Conservation (phyloP, 2,797 vertebrate genomes). For the Eulemur rubriventer region DNA sequence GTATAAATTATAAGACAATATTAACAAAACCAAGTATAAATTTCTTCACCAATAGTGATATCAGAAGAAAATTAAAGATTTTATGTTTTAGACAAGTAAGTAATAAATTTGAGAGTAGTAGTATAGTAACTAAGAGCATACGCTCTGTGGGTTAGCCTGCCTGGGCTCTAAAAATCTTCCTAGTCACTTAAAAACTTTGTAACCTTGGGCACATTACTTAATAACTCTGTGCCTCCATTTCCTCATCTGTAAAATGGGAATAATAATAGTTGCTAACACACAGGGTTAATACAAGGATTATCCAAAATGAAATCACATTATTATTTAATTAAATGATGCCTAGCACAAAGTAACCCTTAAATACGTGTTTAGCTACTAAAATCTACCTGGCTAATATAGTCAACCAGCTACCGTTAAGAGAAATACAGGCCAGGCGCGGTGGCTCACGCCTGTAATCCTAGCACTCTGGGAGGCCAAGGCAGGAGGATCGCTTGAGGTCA, state of each 20-base stretch:
- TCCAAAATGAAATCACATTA: conserved; percentile 21
- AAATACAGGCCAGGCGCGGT: neutral
- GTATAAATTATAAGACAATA: conserved; percentile 5
- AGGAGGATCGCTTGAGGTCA: no score
- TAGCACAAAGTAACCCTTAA: conserved; percentile 37
- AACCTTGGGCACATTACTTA: neutral
- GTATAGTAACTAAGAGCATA: neutral
- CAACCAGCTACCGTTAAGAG: conserved; percentile 22
- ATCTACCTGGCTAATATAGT: neutral
- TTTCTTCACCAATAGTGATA: conserved; percentile 17
- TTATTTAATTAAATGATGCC: conserved; percentile 39
- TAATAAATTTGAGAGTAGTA: conserved; percentile 16
- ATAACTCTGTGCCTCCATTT: neutral
- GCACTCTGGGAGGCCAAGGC: no score
- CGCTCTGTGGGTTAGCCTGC: neutral
- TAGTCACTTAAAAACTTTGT: neutral
- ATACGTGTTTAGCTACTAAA: conserved; percentile 47
- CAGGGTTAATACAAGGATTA: conserved; percentile 13
- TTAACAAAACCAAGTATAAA: conserved; percentile 37
- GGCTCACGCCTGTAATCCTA: no score
- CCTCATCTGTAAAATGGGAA: neutral
- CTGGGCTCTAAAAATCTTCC: neutral
- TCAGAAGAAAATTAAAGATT: neutral
- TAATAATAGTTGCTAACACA: neutral
- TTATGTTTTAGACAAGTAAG: conserved; percentile 10